Evolutionary conservation across 2,888 invertebrate genomes (phyloP).

Genomic region (Hetaerina titia): DNA sequence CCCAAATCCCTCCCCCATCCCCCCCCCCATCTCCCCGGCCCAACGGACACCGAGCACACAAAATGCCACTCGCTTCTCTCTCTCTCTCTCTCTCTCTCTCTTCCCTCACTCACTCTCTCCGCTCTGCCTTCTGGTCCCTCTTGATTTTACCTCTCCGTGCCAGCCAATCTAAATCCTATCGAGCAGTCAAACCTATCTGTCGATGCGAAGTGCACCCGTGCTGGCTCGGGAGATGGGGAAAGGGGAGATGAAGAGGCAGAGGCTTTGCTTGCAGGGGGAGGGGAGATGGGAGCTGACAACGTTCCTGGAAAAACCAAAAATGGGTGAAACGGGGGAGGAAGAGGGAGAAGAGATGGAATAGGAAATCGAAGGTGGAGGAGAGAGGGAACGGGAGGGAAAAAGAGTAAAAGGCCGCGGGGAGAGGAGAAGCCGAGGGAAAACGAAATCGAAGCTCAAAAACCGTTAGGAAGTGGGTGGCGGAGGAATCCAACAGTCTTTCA

Average conservation of each 20-base stretch:
- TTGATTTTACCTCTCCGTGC: background rate
- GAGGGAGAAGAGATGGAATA: background rate
- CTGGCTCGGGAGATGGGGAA: background rate
- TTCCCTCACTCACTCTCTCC: background rate
- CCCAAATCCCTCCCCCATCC: no score
- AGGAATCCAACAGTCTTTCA: background rate
- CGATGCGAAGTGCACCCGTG: slow-evolving; percentile 1
- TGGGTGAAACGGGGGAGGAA: background rate
- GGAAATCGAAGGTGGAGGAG: background rate
- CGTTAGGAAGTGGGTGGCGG: background rate
- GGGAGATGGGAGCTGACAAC: background rate
- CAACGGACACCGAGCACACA: background rate
- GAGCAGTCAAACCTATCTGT: slow-evolving; percentile 11
- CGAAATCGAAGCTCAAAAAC: background rate
- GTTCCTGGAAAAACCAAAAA: background rate
- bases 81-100: background rate
- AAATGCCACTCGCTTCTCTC: background rate
- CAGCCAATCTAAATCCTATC: slow-evolving; percentile 3
- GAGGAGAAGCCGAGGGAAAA: background rate
- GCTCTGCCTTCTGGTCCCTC: background rate
- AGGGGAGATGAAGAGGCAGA: background rate
- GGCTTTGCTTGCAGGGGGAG: background rate
- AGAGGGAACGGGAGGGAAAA: background rate
- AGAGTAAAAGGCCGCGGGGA: background rate
- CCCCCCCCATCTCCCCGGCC: background rate